Evolutionary conservation across 2,797 vertebrate species (phyloP), one percentile per base, ranked within the genome.

Genomic region (Chaetophractus vellerosus): DNA sequence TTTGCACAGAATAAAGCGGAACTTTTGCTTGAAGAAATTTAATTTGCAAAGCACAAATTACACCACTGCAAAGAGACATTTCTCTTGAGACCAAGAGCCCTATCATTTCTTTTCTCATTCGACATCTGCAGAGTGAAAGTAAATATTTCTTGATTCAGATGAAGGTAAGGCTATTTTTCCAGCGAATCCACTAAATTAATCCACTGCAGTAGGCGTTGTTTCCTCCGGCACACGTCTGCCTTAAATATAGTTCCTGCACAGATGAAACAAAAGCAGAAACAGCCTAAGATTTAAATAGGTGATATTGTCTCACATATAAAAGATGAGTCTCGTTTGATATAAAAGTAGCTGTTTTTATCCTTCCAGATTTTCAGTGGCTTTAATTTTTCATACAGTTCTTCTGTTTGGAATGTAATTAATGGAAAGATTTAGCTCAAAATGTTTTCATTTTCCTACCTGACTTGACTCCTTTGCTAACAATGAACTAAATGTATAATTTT

Each of bases 141-240:
- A 72, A 93, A 63, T 68, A 57, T 79, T 61, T 86, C 95, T 93
- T 79, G 24, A 91, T 93, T 74, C 59, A 84, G 68, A 59, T 68
- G 50, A 78, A 68, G 78, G 31, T 5, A 4, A 61, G 78, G 78
- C 57, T 76, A 36, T 92, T 91, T 95, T 82, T 88, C 93, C 66
- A 76, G 31, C 1, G 48, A 33, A 31, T 18, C 81, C 21, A 52
- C 59, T 90, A 36, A 78, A 82, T 68, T 23, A 85, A 85, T 52
- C 66, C 59, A 16, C 48, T 1, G 15, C 16, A 23, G 45, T 41
- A 16, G 41, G 41, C 0, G 5, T 33, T 14, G 4, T n/a, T 63
- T 92, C 57, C 75, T 55, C 23, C 16, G 9, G 15, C 59, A 24
- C 31, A 7, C 0, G 2, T 50, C 66, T 78, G 41, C 64, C 91